Percentiles rank a stretch among this genome's conserved stretches.
Conservation (phyloP, 2,797 vertebrate genomes). For the Dryobates pubescens region DNA sequence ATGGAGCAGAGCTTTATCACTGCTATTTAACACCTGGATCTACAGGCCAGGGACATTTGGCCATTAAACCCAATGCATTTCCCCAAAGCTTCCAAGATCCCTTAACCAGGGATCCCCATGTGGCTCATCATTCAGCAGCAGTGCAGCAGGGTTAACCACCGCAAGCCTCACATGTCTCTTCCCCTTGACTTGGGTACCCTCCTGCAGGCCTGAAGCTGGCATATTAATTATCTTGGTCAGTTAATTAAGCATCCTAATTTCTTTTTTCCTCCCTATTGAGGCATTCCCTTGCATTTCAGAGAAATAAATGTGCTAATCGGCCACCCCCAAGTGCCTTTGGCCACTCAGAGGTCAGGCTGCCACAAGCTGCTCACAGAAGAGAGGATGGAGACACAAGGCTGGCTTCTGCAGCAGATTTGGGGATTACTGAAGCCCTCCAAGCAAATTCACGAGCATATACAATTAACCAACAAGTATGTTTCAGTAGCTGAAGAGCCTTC, state of each 20-base stretch:
- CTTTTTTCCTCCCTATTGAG: fast-evolving
- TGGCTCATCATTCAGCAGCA: not conserved
- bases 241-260: not conserved
- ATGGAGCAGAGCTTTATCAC: not conserved
- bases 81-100: not conserved
- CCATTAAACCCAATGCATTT: not conserved
- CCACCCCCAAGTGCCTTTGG: not conserved
- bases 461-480: not conserved
- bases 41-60: not conserved
- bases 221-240: not conserved
- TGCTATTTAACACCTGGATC: not conserved
- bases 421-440: not conserved
- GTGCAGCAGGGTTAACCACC: fast-evolving
- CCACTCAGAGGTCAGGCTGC: not conserved
- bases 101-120: fast-evolving
- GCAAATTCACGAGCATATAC: not conserved
- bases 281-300: not conserved
- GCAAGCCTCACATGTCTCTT: not conserved
- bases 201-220: not conserved
- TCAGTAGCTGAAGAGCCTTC: not conserved
- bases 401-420: not conserved
- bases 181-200: not conserved
- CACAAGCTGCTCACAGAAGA: not conserved
- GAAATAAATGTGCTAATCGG: not conserved
- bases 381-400: not conserved